Evolutionary conservation across 2,113 vertebrate species (phyloP).

Genomic region (Strix uralensis): DNA sequence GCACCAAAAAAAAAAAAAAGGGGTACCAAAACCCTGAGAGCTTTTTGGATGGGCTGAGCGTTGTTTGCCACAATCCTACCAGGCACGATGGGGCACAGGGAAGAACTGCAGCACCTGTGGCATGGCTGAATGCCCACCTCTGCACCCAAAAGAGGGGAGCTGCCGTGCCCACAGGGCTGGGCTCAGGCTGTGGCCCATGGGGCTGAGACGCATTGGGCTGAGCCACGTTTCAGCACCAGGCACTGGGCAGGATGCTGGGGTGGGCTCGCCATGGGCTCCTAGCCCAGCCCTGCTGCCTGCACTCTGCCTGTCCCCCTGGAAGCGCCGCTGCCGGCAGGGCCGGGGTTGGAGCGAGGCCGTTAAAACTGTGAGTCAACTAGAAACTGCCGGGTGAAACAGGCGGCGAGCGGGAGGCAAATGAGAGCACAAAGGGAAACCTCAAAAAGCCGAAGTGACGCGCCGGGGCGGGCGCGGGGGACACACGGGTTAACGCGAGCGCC

Average conservation of each 20-base stretch:
- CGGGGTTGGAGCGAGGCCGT: conserved; percentile 41
- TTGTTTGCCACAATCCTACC: too few species aligned
- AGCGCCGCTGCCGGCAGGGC: neutral
- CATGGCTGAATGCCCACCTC: fast-evolving
- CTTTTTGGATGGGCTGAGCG: neutral
- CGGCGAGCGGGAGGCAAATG: conserved; percentile 13
- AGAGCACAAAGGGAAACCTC: conserved; percentile 73
- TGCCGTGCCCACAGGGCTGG: fast-evolving
- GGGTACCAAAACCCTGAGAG: neutral
- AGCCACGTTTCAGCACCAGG: fast-evolving
- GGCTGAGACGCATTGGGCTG: neutral
- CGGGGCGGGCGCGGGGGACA: neutral
- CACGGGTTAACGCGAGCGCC: neutral
- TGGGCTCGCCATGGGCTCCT: neutral
- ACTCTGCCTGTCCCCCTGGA: neutral
- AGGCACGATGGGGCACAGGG: neutral
- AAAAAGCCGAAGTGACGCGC: conserved; percentile 71
- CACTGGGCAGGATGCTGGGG: fast-evolving
- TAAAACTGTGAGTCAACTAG: conserved; percentile 75
- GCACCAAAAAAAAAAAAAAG: too few species aligned
- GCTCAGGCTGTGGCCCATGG: neutral
- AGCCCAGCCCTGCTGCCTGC: neutral
- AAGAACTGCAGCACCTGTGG: neutral
- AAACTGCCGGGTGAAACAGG: conserved; percentile 65
- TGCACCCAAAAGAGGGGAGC: neutral